Evolutionary conservation across 2,113 vertebrate genomes (phyloP).

Genomic region (Verasper variegatus): DNA sequence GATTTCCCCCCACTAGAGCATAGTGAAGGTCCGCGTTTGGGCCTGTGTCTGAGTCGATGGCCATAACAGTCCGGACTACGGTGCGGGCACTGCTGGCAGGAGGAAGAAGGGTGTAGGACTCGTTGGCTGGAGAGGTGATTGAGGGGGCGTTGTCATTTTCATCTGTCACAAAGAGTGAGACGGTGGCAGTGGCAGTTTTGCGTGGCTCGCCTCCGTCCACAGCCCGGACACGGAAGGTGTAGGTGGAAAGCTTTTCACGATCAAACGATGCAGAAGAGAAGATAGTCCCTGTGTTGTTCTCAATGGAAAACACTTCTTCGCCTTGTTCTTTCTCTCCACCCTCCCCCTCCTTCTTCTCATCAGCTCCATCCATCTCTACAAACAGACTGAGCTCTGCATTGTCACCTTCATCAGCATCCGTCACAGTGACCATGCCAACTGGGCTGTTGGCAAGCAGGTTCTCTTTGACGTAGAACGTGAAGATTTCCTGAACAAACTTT

Average conservation of each 20-base stretch:
- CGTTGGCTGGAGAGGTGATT: conserved; percentile 89
- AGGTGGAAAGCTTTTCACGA: conserved; percentile 90
- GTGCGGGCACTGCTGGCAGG: conserved; percentile 91
- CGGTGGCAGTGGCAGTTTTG: conserved; percentile 90
- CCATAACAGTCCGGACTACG: conserved; percentile 89
- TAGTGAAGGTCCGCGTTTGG: conserved; percentile 93
- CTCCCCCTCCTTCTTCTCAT: conserved; percentile 74
- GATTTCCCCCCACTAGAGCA: conserved; percentile 93
- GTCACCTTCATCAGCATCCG: conserved; percentile 92
- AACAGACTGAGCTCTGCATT: conserved; percentile 94
- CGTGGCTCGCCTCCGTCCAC: conserved; percentile 93
- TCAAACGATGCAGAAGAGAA: conserved; percentile 93
- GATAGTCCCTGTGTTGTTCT: conserved; percentile 97
- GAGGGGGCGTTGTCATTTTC: conserved; percentile 95
- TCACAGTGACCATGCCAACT: conserved; percentile 97
- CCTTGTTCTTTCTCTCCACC: conserved; percentile 60
- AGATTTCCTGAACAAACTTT: conserved; percentile 96
- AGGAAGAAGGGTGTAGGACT: conserved; percentile 90
- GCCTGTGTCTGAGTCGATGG: conserved; percentile 89
- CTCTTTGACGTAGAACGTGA: conserved; percentile 97
- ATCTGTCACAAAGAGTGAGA: conserved; percentile 95
- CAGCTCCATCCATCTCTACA: conserved; percentile 83
- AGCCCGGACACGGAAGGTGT: conserved; percentile 93
- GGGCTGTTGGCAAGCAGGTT: conserved; percentile 97
- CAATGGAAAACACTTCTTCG: conserved; percentile 87